Evolutionary conservation across 2,888 invertebrate genomes (phyloP).

Genomic region (Villa cingulata): DNA sequence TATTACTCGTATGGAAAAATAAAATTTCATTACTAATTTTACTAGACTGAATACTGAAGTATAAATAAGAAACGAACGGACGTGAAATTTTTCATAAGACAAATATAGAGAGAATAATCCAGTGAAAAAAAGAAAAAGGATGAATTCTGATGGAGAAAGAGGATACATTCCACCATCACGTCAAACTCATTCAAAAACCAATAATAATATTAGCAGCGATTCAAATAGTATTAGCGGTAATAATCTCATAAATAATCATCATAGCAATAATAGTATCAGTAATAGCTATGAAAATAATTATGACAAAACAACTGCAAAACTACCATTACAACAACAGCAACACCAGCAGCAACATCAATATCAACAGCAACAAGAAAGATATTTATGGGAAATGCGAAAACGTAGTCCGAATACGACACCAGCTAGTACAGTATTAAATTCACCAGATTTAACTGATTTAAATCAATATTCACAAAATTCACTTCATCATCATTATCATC

Average conservation of each 20-base stretch:
- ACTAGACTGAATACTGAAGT: background rate
- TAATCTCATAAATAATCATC: too few relatives aligned
- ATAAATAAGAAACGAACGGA: background rate
- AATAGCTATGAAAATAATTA: constrained; percentile 1
- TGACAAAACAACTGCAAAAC: background rate
- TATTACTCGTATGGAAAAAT: too few relatives aligned
- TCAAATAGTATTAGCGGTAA: too few relatives aligned
- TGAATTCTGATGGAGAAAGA: constrained; percentile 10
- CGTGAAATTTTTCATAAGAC: background rate
- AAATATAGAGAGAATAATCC: too few relatives aligned
- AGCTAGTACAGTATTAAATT: constrained; percentile 26
- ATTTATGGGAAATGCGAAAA: constrained; percentile 35
- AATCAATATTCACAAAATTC: constrained; percentile 27
- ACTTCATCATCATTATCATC: constrained; percentile 25
- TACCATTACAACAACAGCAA: background rate
- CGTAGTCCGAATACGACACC: constrained; percentile 31
- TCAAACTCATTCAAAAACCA: constrained; percentile 6
- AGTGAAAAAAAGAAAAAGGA: background rate
- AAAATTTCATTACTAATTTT: too few relatives aligned
- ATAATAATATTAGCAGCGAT: background rate
- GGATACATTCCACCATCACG: constrained; percentile 7
- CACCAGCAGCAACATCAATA: background rate
- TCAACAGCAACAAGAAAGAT: constrained; percentile 25
- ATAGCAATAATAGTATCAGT: constrained; percentile 3
- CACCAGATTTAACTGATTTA: constrained; percentile 31